These are phyloP conservation scores for Chelonia mydas DNA, from an alignment of 2,797 vertebrate genomes.

Conservation along the genomic window DNA sequence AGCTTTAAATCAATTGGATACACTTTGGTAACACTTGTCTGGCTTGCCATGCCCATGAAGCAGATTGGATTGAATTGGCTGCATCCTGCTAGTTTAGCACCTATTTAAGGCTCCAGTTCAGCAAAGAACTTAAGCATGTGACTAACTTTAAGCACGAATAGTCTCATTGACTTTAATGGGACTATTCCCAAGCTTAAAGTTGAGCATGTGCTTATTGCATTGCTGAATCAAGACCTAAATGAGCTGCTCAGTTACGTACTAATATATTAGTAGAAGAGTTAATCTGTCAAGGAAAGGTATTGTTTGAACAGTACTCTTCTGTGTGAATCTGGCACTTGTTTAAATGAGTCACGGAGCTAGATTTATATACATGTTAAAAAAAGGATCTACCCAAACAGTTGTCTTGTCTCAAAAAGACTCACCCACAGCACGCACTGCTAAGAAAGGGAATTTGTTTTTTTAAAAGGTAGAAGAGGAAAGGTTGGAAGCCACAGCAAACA, in stretches of 20 bases:
- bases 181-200: not conserved
- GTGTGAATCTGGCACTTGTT: not conserved
- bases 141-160: not conserved
- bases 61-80: not conserved
- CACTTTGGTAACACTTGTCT: not conserved
- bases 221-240: slow-evolving; percentile 4
- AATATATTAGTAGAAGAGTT: not conserved
- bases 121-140: not conserved
- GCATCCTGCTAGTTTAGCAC: not conserved
- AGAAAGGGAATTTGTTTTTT: not conserved
- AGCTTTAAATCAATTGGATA: not conserved
- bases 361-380: not conserved
- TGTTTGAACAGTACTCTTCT: slow-evolving; percentile 18
- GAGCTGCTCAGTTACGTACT: not conserved
- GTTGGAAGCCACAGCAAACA: not conserved
- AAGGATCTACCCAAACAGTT: not conserved
- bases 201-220: fast-evolving
- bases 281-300: not conserved
- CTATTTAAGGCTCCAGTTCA: not conserved
- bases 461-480: not conserved
- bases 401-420: slow-evolving; percentile 12
- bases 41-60: not conserved
- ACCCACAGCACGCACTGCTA: not conserved
- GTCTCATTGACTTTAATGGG: not conserved
- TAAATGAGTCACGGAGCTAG: slow-evolving; percentile 15